phyloP scores from a whole-genome alignment of 2,888 invertebrate genomes.

The Galeruca laticollis region DNA sequence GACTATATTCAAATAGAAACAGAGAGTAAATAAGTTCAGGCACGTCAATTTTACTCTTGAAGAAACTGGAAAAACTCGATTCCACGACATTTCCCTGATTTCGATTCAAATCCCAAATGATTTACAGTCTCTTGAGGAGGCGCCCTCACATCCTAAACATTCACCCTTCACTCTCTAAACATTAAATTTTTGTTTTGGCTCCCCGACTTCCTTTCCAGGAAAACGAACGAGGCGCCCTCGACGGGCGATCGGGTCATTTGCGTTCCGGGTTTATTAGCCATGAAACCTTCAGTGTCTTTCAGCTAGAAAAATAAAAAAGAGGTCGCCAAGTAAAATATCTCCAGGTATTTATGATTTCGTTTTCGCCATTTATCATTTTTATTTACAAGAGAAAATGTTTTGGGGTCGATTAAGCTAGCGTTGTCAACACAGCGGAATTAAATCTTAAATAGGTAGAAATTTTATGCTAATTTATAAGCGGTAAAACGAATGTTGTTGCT shows the following conservation, averaged over 20 bases:
- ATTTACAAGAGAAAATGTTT: too few species aligned
- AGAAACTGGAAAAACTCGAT: conserved; percentile 38
- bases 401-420: too few species aligned
- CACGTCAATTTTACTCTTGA: conserved; percentile 18
- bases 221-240: conserved; percentile 30
- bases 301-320: conserved; percentile 21
- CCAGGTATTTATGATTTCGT: not conserved
- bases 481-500: too few species aligned
- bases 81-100: conserved; percentile 42
- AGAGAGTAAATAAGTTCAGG: conserved; percentile 8
- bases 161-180: conserved; percentile 30
- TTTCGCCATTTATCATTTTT: too few species aligned
- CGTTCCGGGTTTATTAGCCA: conserved; percentile 44
- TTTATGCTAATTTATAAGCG: too few species aligned
- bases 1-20: not conserved
- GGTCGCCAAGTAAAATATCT: not conserved
- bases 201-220: conserved; percentile 22
- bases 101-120: conserved; percentile 38
- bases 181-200: conserved; percentile 43
- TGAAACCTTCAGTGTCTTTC: conserved; percentile 41
- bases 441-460: too few species aligned
- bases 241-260: conserved; percentile 44
- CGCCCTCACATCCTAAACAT: conserved; percentile 32
- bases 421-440: too few species aligned
- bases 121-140: conserved; percentile 37